A percentile compares a stretch with the other conserved stretches of the same genome.
phyloP scores from a whole-genome alignment of 2,888 invertebrate species.

The Abrostola tripartita region DNA sequence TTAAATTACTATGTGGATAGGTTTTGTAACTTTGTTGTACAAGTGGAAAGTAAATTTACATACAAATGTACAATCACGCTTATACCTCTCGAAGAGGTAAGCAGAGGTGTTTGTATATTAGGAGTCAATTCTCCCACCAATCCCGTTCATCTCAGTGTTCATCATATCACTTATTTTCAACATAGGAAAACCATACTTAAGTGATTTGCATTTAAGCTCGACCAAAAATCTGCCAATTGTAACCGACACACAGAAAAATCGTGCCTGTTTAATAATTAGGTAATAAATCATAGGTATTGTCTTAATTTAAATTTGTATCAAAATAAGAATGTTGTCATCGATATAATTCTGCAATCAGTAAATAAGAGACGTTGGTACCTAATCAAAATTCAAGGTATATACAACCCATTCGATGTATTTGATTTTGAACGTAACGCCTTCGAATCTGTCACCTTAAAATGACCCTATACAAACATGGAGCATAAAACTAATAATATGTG shows the following conservation, averaged over 20 bases:
- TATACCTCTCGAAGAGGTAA: too few relatives aligned
- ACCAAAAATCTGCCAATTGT: too few relatives aligned
- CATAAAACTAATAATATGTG: constrained; percentile 40
- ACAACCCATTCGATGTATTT: constrained; percentile 54
- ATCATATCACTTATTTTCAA: too few relatives aligned
- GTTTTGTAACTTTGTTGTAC: constrained; percentile 8
- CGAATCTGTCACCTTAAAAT: constrained; percentile 44
- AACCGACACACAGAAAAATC: too few relatives aligned
- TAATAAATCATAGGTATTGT: too few relatives aligned
- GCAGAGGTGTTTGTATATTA: too few relatives aligned
- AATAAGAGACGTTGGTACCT: constrained; percentile 27
- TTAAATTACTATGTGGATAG: constrained; percentile 20
- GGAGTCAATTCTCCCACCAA: too few relatives aligned
- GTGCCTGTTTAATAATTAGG: too few relatives aligned
- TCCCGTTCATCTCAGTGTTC: too few relatives aligned
- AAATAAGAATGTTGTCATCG: background rate
- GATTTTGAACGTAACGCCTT: constrained; percentile 57
- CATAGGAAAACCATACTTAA: too few relatives aligned
- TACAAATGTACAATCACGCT: too few relatives aligned
- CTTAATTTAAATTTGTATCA: background rate
- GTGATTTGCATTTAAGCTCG: too few relatives aligned
- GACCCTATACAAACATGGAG: constrained; percentile 40
- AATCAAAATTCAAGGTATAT: constrained; percentile 49
- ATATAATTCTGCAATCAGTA: constrained; percentile 3
- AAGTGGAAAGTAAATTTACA: background rate